Evolutionary conservation across 2,888 invertebrate species (phyloP).

Genomic region (Ganaspis brasiliensis): DNA sequence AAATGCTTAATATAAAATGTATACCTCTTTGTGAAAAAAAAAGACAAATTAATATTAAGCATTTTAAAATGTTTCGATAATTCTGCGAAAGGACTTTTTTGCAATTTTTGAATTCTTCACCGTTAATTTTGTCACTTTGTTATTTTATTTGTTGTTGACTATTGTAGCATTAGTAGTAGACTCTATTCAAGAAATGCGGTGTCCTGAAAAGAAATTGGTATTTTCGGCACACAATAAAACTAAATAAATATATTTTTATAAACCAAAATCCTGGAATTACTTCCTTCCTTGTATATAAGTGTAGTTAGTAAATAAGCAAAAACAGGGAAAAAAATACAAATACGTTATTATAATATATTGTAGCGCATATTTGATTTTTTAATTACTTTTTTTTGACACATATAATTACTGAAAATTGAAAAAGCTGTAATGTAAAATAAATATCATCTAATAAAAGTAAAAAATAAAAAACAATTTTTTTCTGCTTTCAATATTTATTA

Average conservation of each 20-base stretch:
- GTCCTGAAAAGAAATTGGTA: constrained; percentile 30
- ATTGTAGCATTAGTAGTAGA: constrained; percentile 72
- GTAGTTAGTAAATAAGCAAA: neutral
- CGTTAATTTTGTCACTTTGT: constrained; percentile 72
- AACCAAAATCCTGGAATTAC: constrained; percentile 45
- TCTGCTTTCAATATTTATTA: too few relatives aligned
- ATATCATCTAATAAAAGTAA: too few relatives aligned
- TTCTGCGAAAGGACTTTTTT: neutral
- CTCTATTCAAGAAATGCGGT: constrained; percentile 58
- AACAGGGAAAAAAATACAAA: too few relatives aligned
- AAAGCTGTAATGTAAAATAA: too few relatives aligned
- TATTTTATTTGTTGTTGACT: constrained; percentile 77
- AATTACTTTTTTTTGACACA: too few relatives aligned
- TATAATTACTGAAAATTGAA: too few relatives aligned
- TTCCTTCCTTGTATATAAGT: neutral
- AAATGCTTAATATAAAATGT: too few relatives aligned
- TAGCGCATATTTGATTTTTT: too few relatives aligned
- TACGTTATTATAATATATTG: too few relatives aligned
- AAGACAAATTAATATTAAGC: too few relatives aligned
- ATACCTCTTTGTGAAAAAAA: too few relatives aligned
- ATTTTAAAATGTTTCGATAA: too few relatives aligned
- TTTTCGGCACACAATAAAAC: constrained; percentile 44
- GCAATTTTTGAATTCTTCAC: constrained; percentile 51
- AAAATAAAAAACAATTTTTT: neutral
- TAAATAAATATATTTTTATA: constrained; percentile 66